Conservation (phyloP, 1,140 invertebrate genomes). For the Penaeus chinensis region DNA sequence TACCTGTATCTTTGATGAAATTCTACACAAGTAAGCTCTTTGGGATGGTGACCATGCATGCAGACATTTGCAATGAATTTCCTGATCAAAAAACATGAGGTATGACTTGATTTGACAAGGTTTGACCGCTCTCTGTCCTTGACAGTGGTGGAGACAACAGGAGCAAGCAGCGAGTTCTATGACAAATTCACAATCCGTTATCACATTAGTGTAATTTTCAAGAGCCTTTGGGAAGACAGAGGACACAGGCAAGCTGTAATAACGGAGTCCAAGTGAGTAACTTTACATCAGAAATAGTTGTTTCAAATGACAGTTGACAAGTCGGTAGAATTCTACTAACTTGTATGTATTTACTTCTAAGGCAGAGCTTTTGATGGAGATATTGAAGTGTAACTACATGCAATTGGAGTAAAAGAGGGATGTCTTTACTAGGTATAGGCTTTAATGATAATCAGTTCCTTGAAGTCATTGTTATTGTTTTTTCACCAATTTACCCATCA, state of each 20-base stretch:
- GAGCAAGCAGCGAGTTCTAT: conserved; percentile 97
- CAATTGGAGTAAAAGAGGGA: too few species aligned
- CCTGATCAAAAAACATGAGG: neutral
- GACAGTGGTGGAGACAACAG: conserved; percentile 95
- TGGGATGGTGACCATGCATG: too few species aligned
- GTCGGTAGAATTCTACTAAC: too few species aligned
- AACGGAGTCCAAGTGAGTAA: conserved; percentile 71
- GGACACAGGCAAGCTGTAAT: conserved; percentile 71
- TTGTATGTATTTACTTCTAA: too few species aligned
- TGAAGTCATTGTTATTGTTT: too few species aligned
- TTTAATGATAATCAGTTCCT: too few species aligned
- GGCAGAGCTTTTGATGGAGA: too few species aligned
- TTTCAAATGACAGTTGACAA: too few species aligned
- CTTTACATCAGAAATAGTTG: neutral
- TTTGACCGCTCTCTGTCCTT: conserved; percentile 11
- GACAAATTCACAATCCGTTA: conserved; percentile 99
- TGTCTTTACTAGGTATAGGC: too few species aligned
- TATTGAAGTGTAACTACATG: too few species aligned
- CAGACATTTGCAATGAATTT: neutral
- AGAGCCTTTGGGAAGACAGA: conserved; percentile 73
- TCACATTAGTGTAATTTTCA: conserved; percentile 96
- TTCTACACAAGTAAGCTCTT: conserved; percentile 81
- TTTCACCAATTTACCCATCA: too few species aligned
- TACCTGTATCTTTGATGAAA: conserved; percentile 93
- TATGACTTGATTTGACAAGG: neutral